Base-by-base conservation (phyloP, 2,888 invertebrate species). In the Leptinotarsa tumamoca region DNA sequence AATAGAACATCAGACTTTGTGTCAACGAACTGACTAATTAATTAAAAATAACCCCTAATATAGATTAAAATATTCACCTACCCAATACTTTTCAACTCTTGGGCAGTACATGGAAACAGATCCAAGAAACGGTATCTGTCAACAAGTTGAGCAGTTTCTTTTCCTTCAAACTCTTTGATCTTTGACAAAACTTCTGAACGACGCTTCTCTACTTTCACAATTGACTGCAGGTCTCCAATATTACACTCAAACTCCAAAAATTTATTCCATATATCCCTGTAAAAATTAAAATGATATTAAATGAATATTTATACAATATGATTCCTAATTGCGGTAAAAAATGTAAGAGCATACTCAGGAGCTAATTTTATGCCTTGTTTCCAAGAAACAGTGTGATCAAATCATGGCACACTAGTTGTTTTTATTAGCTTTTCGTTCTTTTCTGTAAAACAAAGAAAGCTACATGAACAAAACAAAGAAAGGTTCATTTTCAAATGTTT, bases 241-340 rank as follows among this genome's bases (percentile, higher is more conserved):
- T 98, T 98, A 68, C 98, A 97, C 89, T 99, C 99, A 87, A 99
- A 99, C 87, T 99, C 98, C 81, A 99, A 90, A 88, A 99, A 99
- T 78, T 96, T 91, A 90, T 99, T 98, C 99, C 99, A 99, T 74
- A 99, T 97, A 86, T 99, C 98, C 10, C 95, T 95, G 87, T 84
- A 75, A 52, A 33, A 67, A 68, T 52, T 21, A 10, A 68, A n/a
- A n/a, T 49, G 4, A 15, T n/a, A 52, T 52, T 4, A 17, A 52
- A 52, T 52, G 4, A 52, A 52, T 52, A 52, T 17, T 52, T 17
- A 27, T 50, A 56, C 27, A 15, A n/a, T 33, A 17, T 54, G 33
- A 7, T 33, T 54, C 14, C 18, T 56, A n/a, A 33, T 58, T 43
- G 43, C 43, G 10, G 43, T 43, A 43, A 43, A 43, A 43, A 43